Base-by-base conservation (phyloP, 2,113 vertebrate genomes). In the Lycaon pictus region DNA sequence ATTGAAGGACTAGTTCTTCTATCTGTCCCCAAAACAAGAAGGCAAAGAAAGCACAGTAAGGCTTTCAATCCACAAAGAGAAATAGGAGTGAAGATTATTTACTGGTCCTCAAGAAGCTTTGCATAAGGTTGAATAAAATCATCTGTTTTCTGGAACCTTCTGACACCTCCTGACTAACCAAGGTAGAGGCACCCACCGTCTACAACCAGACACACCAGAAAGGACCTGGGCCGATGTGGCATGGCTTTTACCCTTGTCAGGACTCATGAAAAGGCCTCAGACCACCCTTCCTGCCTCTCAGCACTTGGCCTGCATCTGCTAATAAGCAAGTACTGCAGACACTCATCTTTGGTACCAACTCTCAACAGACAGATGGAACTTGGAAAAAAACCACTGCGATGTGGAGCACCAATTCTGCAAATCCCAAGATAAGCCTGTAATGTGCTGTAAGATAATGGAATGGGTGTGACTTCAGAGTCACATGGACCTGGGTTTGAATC, bases 111-210 rank as follows among this genome's bases (percentile, higher is more conserved):
- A 88, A 91, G 43, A 85, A 95, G 60, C 7, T 88, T 37, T 94
- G 19, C 15, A 3, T 58, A 76, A 7, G 25, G 2, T 4, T 91
- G 23, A 92, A 58, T 65, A 67, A 91, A 90, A 88, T 35, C 56
- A 84, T n/a, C 37, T 93, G 55, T 65, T 89, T 97, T 86, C 80
- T 92, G 85, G 87, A 96, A 93, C 25, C 51, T 67, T 55, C 77
- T n/a, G 56, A 25, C 0, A 16, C 32, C 19, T 71, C 48, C 15
- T 76, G 63, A 90, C 32, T 72, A 77, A 82, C 32, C 71, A 93
- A 67, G 10, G 62, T 48, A 25, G 62, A 91, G 58, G 13, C 4
- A 2, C 51, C 27, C 48, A 83, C 25, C 48, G 15, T 4, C 48
- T 74, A 56, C 88, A 16, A 35, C 58, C 71, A 85, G 83, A 29